These are phyloP conservation scores for Ephydatia muelleri DNA, from an alignment of 37 sponge, comb jelly and placozoan species.

Conservation along the genomic window DNA sequence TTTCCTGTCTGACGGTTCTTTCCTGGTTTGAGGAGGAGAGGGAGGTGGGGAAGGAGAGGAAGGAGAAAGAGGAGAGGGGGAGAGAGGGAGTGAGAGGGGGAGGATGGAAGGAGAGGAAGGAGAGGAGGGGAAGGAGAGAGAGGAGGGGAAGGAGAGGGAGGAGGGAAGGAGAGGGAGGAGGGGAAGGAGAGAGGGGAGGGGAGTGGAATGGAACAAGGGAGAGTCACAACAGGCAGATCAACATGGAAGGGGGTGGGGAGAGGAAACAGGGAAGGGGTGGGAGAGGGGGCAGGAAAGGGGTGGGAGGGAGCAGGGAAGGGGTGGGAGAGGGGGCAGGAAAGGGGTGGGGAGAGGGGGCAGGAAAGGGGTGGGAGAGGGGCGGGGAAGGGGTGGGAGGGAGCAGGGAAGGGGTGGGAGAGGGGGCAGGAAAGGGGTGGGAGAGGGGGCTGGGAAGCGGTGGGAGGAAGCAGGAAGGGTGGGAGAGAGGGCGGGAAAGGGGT, in stretches of 20 bases:
- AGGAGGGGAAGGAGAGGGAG: not conserved
- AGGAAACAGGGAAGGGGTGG: not conserved
- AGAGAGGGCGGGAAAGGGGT: not conserved
- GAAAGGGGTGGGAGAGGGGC: not conserved
- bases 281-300: not conserved
- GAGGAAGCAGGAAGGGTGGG: not conserved
- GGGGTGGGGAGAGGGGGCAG: not conserved
- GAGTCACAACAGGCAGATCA: not conserved
- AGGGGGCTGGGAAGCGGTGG: not conserved
- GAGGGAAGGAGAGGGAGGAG: not conserved
- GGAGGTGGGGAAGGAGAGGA: not conserved
- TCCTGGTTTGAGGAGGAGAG: slow-evolving; percentile 48
- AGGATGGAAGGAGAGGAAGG: not conserved
- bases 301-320: not conserved
- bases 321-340: not conserved
- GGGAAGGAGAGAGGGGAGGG: not conserved
- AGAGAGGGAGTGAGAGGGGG: not conserved
- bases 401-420: not conserved
- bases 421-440: no score
- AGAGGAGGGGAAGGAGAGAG: not conserved
- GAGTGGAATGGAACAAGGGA: not conserved
- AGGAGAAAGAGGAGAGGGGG: not conserved
- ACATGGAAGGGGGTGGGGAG: not conserved
- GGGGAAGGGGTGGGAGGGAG: not conserved
- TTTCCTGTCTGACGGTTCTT: slow-evolving; percentile 74